These are phyloP conservation scores for Eufriesea mexicana DNA, from an alignment of 1,140 invertebrate genomes.

Conservation along the genomic window DNA sequence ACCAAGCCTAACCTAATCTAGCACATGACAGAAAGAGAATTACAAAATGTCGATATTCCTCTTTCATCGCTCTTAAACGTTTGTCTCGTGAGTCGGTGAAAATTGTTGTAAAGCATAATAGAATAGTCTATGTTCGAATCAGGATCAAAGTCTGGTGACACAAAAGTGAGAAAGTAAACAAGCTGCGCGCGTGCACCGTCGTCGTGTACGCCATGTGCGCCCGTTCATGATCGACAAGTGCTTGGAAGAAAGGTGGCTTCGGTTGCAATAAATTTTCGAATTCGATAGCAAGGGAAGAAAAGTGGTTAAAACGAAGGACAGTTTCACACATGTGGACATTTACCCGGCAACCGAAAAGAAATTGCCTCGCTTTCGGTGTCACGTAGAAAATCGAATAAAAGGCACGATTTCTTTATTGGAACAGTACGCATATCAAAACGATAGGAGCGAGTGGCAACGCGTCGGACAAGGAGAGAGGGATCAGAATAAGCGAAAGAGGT, in stretches of 20 bases:
- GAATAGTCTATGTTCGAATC: background rate
- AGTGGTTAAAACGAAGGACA: background rate
- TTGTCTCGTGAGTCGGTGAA: background rate
- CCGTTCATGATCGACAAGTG: background rate
- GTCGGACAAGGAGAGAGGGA: background rate
- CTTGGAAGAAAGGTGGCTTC: background rate
- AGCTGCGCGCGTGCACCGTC: conserved; percentile 10
- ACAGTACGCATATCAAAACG: background rate
- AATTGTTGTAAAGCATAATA: background rate
- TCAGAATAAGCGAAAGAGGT: background rate
- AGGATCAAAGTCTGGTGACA: background rate
- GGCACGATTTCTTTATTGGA: background rate
- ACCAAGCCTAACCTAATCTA: background rate
- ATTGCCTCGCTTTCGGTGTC: too few relatives aligned
- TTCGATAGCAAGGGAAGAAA: background rate
- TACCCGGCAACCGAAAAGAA: background rate
- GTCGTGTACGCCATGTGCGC: conserved; percentile 6
- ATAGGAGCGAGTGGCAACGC: background rate
- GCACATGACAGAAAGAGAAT: background rate
- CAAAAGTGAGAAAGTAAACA: conserved; percentile 43
- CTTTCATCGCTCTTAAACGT: background rate
- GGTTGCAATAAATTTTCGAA: background rate
- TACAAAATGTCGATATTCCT: background rate
- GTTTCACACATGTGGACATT: background rate
- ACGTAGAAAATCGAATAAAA: background rate